Evolutionary conservation across 2,797 vertebrate species (phyloP), one percentile per base, ranked within the genome.

Genomic region (Clangula hyemalis): DNA sequence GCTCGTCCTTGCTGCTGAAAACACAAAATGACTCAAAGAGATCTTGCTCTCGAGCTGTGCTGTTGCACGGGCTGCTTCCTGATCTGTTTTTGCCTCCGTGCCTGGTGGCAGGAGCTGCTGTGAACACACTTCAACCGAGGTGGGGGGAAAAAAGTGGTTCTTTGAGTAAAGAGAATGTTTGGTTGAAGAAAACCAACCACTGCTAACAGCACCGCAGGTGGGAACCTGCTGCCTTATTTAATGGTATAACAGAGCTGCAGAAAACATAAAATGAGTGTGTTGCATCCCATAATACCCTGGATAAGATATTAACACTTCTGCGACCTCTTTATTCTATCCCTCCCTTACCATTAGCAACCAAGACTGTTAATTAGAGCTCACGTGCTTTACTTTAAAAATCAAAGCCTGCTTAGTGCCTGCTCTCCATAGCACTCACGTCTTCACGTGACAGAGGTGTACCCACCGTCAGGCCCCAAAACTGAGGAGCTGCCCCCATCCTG

Each of bases 191-290:
- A 94, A 71, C 24, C 74, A 71, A 91, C 80, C 39, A 61, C 21
- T 41, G 81, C 79, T 84, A 60, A 81, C 68, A 95, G 86, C 88
- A 57, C 24, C 60, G 86, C 96, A 96, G 90, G 95, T 92, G 77
- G 57, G 77, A 96, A 81, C 84, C 34, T 95, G 86, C 78, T 89
- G 54, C 57, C 58, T 80, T 87, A 69, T 80, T 89, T 91, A 57
- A 56, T 20, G 39, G 30, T 32, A 92, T 80, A 78, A 43, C 71
- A 77, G 56, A 85, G 39, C 71, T 74, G 34, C 77, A 94, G 69
- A 85, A 87, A 79, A 64, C 56, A 93, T 41, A 53, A 81, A 79
- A 43, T 22, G 43, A 81, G 43, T 22, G 27, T 21, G 24, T n/a
- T 91, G 62, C 70, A 88, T 86, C 87, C 88, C 87, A n/a, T 10